phyloP scores from a whole-genome alignment of 1,140 invertebrate genomes.

The Eriosoma lanigerum region DNA sequence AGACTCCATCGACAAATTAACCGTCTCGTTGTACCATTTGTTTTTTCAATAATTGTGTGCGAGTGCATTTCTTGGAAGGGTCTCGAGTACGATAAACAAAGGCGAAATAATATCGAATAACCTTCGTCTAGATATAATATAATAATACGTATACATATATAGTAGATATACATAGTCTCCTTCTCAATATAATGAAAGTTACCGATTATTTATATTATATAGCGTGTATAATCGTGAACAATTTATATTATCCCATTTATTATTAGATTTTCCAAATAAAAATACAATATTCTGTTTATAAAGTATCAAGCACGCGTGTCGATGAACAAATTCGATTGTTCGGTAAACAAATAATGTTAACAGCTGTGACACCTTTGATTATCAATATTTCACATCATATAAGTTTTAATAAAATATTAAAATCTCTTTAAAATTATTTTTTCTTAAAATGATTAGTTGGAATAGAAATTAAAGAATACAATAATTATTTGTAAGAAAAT shows the following conservation, averaged over 20 bases:
- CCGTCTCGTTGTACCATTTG: conserved; percentile 11
- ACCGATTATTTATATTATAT: no score
- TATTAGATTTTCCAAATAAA: neutral
- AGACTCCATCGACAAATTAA: conserved; percentile 17
- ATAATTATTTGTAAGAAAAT: no score
- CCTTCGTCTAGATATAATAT: neutral
- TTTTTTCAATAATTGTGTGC: conserved; percentile 15
- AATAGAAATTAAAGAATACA: no score
- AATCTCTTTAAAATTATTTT: no score
- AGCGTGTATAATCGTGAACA: neutral
- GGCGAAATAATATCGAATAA: neutral
- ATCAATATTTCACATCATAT: no score
- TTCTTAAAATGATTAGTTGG: no score
- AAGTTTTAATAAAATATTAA: no score
- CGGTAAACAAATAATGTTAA: no score
- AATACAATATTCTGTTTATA: no score
- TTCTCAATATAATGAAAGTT: neutral
- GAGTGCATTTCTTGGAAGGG: conserved; percentile 12
- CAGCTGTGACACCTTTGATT: no score
- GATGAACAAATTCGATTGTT: no score
- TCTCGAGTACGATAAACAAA: conserved; percentile 17
- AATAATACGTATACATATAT: neutral
- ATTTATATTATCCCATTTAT: neutral
- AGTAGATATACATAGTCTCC: neutral
- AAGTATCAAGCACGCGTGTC: no score